Conservation (phyloP, 2,888 invertebrate genomes). For the Synergus japonicus region DNA sequence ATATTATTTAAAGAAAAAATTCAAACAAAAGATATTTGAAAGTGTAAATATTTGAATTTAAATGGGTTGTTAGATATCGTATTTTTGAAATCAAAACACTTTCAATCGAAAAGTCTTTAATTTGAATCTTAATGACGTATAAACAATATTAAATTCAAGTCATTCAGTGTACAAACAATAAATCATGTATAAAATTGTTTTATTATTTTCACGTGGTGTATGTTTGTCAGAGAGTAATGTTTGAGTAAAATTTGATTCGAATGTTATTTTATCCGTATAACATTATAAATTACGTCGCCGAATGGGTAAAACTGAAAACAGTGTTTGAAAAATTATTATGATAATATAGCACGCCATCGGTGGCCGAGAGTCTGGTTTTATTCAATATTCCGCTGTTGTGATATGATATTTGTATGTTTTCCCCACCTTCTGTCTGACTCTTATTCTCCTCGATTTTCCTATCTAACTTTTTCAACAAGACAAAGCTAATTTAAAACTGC, state of each 20-base stretch:
- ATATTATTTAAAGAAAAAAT: no score
- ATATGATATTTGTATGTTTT: background rate
- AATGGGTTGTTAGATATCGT: no score
- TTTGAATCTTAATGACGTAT: no score
- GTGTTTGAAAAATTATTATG: conserved; percentile 62
- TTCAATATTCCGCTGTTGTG: background rate
- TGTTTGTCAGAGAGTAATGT: background rate
- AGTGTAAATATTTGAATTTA: no score
- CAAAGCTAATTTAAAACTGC: background rate
- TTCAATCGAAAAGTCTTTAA: background rate
- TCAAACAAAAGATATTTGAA: no score
- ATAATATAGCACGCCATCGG: conserved; percentile 53
- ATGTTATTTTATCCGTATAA: conserved; percentile 54
- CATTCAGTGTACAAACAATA: background rate
- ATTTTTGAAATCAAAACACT: background rate
- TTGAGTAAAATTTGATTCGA: conserved; percentile 51
- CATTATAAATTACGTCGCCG: conserved; percentile 59
- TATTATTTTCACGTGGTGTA: background rate
- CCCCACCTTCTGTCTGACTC: background rate
- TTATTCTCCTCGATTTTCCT: background rate
- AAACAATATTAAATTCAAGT: background rate
- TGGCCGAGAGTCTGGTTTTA: background rate
- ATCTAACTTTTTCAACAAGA: background rate
- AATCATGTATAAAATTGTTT: background rate
- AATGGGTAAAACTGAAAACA: conserved; percentile 51